phyloP scores from a whole-genome alignment of 2,113 vertebrate species.

The Erythrocercus mccallii region DNA sequence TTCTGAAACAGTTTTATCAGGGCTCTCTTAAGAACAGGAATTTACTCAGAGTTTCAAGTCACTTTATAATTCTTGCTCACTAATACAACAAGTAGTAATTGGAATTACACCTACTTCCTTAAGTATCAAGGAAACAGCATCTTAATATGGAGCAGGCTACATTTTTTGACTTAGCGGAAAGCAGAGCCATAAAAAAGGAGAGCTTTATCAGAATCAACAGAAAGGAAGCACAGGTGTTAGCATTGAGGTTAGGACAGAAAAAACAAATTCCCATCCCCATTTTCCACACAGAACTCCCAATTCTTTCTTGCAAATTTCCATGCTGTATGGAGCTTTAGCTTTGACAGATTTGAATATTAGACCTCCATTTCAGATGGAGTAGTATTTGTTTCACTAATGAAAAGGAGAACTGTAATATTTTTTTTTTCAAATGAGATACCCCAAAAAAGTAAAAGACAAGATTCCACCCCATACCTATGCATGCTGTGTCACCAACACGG shows the following conservation, averaged over 20 bases:
- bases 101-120: not conserved
- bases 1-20: not conserved
- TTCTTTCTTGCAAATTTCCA: not conserved
- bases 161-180: not conserved
- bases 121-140: not conserved
- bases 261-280: not conserved
- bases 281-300: not conserved
- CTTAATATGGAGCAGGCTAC: not conserved
- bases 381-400: not conserved
- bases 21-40: constrained; percentile 25
- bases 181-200: not conserved
- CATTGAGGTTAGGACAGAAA: not conserved
- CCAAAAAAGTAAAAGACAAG: not conserved
- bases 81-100: not conserved
- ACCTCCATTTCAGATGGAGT: not conserved
- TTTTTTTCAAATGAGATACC: not conserved
- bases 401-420: not conserved
- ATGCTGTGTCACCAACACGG: constrained; percentile 83
- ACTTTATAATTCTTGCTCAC: not conserved
- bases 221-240: not conserved
- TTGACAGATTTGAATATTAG: not conserved
- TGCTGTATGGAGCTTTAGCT: not conserved
- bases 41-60: not conserved
- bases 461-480: constrained; percentile 72
- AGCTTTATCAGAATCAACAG: not conserved